phyloP scores from a whole-genome alignment of 1,140 invertebrate genomes.

The Eupristina koningsbergeri region DNA sequence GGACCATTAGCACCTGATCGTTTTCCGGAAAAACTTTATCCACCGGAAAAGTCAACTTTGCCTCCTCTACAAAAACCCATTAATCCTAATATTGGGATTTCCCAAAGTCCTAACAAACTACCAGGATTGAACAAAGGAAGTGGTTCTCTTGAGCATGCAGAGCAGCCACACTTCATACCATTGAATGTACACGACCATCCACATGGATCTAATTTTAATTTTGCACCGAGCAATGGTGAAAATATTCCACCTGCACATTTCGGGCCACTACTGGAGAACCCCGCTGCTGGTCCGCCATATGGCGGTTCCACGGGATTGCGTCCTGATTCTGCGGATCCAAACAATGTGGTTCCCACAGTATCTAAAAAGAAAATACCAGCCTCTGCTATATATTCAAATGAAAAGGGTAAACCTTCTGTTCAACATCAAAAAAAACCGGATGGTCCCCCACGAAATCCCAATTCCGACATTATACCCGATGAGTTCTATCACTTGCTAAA shows the following conservation, averaged over 20 bases:
- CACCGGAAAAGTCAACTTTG: not conserved
- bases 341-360: constrained; percentile 57
- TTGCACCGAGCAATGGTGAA: constrained; percentile 57
- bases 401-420: constrained; percentile 54
- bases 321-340: constrained; percentile 55
- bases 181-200: constrained; percentile 54
- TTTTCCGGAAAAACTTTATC: constrained; percentile 55
- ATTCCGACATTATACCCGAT: constrained; percentile 60
- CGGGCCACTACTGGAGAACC: constrained; percentile 57
- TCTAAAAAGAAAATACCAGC: constrained; percentile 63
- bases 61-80: not conserved
- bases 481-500: constrained; percentile 67
- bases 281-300: constrained; percentile 60
- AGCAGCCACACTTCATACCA: constrained; percentile 65
- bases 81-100: not conserved
- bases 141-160: constrained; percentile 34
- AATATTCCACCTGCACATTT: constrained; percentile 58
- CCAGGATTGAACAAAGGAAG: constrained; percentile 32
- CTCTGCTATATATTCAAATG: constrained; percentile 53
- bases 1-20: constrained; percentile 64
- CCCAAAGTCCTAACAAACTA: constrained; percentile 54
- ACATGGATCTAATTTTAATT: constrained; percentile 53
- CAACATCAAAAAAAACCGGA: constrained; percentile 32
- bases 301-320: constrained; percentile 45
- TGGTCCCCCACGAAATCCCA: constrained; percentile 47